Conservation (phyloP, 2,797 vertebrate genomes). For the Hydrophis major region DNA sequence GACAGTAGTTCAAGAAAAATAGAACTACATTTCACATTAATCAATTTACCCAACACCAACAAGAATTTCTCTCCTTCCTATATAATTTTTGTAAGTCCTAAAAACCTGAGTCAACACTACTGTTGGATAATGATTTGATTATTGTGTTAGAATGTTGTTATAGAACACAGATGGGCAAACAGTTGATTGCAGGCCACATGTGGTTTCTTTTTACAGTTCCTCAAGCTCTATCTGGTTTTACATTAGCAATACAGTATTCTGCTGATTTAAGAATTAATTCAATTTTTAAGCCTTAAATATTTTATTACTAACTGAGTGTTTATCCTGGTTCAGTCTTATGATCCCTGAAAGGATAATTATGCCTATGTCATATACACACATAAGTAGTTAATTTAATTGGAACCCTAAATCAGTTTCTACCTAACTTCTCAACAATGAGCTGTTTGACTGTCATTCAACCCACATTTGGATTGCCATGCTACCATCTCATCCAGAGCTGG, state of each 20-base stretch:
- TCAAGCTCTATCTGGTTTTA: background rate
- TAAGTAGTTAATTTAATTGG: background rate
- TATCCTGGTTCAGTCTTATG: background rate
- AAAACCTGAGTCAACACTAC: background rate
- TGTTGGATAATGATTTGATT: background rate
- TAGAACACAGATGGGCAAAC: background rate
- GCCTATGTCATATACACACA: background rate
- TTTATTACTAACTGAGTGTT: background rate
- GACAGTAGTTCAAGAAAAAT: background rate
- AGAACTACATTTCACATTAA: background rate
- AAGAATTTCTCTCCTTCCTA: background rate
- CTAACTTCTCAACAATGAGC: background rate
- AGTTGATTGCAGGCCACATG: background rate
- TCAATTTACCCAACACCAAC: background rate
- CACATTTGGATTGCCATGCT: background rate
- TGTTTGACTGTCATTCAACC: background rate
- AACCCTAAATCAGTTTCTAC: background rate
- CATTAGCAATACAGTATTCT: background rate
- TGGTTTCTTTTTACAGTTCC: background rate
- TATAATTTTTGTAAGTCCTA: background rate
- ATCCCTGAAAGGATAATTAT: background rate
- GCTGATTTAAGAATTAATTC: background rate
- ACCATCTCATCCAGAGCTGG: background rate
- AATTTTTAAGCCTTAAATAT: background rate
- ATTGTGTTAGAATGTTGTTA: background rate